phyloP scores from a whole-genome alignment of 2,797 vertebrate species.

The Fringilla coelebs region DNA sequence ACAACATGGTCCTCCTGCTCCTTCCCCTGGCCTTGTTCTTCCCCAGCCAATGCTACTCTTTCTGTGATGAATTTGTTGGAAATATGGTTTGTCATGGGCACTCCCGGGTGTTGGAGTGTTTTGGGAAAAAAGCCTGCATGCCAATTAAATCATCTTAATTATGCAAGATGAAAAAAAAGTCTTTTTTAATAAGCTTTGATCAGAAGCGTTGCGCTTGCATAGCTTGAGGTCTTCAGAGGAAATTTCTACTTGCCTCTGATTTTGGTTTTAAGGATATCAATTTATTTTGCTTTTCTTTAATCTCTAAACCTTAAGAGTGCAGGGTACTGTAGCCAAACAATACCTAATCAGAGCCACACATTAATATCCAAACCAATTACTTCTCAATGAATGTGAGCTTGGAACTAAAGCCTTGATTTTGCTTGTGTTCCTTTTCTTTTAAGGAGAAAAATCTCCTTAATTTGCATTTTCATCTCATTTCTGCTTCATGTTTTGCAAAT shows the following conservation, averaged over 20 bases:
- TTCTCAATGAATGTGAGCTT: neutral
- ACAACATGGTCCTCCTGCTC: neutral
- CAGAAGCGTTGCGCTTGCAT: neutral
- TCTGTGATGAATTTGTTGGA: neutral
- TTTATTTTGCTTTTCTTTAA: neutral
- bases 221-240: neutral
- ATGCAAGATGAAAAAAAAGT: neutral
- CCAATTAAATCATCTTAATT: neutral
- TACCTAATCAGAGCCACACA: neutral
- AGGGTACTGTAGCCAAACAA: neutral
- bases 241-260: neutral
- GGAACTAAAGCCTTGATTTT: slow-evolving; percentile 29
- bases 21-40: neutral
- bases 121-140: neutral
- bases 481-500: neutral
- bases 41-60: neutral
- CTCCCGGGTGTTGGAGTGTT: neutral
- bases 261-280: neutral
- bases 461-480: neutral
- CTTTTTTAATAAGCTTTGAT: slow-evolving; percentile 1
- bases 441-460: neutral
- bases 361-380: neutral
- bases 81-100: neutral
- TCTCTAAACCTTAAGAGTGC: neutral
- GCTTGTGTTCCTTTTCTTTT: neutral